Evolutionary conservation across 1,140 invertebrate species (phyloP).

Genomic region (Acromyrmex heyeri): DNA sequence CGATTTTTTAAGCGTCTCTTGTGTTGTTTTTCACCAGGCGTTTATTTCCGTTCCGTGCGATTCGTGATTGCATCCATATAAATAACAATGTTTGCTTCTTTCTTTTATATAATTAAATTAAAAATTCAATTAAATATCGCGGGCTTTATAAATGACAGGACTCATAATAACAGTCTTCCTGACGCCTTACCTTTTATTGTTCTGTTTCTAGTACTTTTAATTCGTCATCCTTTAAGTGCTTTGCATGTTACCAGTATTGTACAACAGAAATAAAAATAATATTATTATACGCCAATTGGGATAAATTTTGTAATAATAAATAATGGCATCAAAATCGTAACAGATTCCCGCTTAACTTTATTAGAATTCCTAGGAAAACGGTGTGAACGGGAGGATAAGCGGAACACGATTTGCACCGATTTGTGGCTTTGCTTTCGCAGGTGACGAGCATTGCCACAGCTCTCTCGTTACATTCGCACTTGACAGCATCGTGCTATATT

Average conservation of each 20-base stretch:
- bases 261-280: too few relatives aligned
- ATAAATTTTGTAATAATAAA: constrained; percentile 39
- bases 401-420: not conserved
- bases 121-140: too few relatives aligned
- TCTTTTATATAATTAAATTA: too few relatives aligned
- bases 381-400: not conserved
- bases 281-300: not conserved
- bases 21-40: constrained; percentile 8
- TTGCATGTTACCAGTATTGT: too few relatives aligned
- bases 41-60: constrained; percentile 9
- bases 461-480: not conserved
- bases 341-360: not conserved
- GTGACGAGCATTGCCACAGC: not conserved
- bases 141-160: too few relatives aligned
- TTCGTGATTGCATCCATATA: constrained; percentile 10
- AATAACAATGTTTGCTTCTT: too few relatives aligned
- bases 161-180: too few relatives aligned
- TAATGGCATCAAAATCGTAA: not conserved
- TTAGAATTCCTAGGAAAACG: not conserved
- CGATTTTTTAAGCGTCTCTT: constrained; percentile 26
- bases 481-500: not conserved
- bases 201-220: too few relatives aligned
- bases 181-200: too few relatives aligned
- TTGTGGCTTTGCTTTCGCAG: not conserved
- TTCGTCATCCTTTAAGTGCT: too few relatives aligned